Percentiles rank a stretch among this genome's conserved stretches.
phyloP scores from a whole-genome alignment of 2,113 vertebrate genomes.

The Pitta sordida region DNA sequence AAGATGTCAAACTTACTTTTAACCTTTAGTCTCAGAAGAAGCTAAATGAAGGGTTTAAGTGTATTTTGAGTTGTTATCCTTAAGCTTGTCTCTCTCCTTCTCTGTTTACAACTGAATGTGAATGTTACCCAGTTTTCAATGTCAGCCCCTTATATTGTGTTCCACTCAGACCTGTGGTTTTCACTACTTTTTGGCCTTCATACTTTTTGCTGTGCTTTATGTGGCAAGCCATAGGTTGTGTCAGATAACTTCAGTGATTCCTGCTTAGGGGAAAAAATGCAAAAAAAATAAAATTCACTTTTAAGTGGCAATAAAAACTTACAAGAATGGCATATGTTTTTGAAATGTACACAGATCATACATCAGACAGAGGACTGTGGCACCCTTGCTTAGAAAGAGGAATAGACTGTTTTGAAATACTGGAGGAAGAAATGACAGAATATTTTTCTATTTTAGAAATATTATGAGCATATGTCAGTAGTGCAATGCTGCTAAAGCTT shows the following conservation, averaged over 20 bases:
- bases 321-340: neutral
- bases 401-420: neutral
- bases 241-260: slow-evolving; percentile 19
- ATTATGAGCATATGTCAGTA: neutral
- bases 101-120: slow-evolving; percentile 20
- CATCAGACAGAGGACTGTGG: neutral
- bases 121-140: slow-evolving; percentile 22
- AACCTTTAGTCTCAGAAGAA: slow-evolving; percentile 65
- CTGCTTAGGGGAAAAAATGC: neutral
- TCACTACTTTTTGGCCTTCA: slow-evolving; percentile 38
- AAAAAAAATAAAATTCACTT: neutral
- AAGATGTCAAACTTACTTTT: slow-evolving; percentile 69
- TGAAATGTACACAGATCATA: neutral
- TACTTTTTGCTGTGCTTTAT: slow-evolving; percentile 16
- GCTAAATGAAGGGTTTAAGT: slow-evolving; percentile 62
- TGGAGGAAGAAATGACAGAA: neutral
- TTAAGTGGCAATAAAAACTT: slow-evolving; percentile 20
- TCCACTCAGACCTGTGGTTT: slow-evolving; percentile 54
- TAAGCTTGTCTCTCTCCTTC: neutral
- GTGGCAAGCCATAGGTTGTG: slow-evolving; percentile 46
- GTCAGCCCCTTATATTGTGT: slow-evolving; percentile 19
- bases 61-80: slow-evolving; percentile 66
- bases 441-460: neutral
- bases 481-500: neutral
- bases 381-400: neutral